Base-by-base conservation (phyloP, 2,888 invertebrate genomes). In the Eurytoma californica region DNA sequence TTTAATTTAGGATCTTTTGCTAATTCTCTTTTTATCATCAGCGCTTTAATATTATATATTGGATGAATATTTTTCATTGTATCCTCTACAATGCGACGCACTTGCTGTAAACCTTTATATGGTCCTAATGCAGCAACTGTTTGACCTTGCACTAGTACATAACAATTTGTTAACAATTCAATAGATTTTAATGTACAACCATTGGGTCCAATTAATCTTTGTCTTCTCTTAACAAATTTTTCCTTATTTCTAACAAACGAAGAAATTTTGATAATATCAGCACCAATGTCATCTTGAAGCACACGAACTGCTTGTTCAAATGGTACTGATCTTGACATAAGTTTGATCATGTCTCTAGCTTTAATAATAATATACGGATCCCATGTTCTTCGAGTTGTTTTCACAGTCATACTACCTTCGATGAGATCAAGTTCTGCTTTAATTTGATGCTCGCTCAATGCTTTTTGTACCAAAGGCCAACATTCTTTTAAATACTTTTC, bases 31-130 rank as follows among this genome's bases (percentile, higher is more conserved):
- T 99, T 99, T 70, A 99, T 98, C 98, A 99, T 99, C 70, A 99
- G 91, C 2, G 97, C 95, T 92, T 98, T 97, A 1, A 99, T 98
- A 87, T 98, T 98, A 88, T 98, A 99, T 90, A 99, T 97, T 0
- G 99, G 99, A 92, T 99, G 99, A 75, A 99, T 94, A 90, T 99
- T 99, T 88, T 97, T 97, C 98, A 99, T 98, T 0, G 98, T 98
- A 85, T 99, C 99, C 87, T 96, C 95, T 1, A 97, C 96, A 86
- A 99, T 96, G 84, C 95, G 94, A 76, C 98, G 92, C 7, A 82
- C 80, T 90, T 96, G 95, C 77, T 95, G 94, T 30, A 97, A 90
- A 0, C 99, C 99, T 91, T 95, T 95, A 87, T 98, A 97, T 2
- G 99, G 98, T 0, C 99, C 99, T n/a, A 99, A 92, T 0, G 97